Base-by-base conservation (phyloP, 2,113 vertebrate species). In the Grammomys dolichurus region DNA sequence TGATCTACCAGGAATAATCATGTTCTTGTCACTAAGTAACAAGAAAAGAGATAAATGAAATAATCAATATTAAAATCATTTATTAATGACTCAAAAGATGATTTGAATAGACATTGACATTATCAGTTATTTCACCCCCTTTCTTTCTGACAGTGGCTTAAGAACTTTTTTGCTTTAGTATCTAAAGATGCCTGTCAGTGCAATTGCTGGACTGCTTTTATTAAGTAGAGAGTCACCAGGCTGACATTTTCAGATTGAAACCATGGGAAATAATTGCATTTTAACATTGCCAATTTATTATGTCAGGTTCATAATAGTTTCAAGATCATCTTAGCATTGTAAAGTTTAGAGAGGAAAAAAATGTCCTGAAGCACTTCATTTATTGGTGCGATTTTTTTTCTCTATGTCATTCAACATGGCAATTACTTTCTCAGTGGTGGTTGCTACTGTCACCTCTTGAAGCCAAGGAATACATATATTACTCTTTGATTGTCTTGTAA, bases 221-320 rank as follows among this genome's bases (percentile, higher is more conserved):
- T 94, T 95, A 92, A 90, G 28, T 78, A 72, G 13, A 63, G 65
- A 91, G 73, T 51, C 69, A 89, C 78, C 5, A 91, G 63, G 19
- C 28, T 97, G 87, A 93, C 97, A 88, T 87, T 96, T 97, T 94
- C 91, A 96, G 91, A 96, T 91, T 91, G 78, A 96, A 63, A 91
- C 89, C 87, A 51, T 92, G 96, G 65, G 87, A 96, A 97, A 97
- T 94, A 95, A 97, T 95, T 87, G 75, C 89, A 92, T 88, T 91
- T 96, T 96, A 97, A 96, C 93, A 90, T 80, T 90, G 28, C 58
- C 80, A 90, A 94, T 90, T 96, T 95, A 91, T 93, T 93, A 91
- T 97, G 93, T 94, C 94, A 96, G 51, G 11, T 81, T 96, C 87
- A 73, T 95, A 96, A 93, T 88, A 70, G 28, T 93, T 84, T 82